Conservation (phyloP, 2,797 vertebrate genomes). For the Pipistrellus pipistrellus region DNA sequence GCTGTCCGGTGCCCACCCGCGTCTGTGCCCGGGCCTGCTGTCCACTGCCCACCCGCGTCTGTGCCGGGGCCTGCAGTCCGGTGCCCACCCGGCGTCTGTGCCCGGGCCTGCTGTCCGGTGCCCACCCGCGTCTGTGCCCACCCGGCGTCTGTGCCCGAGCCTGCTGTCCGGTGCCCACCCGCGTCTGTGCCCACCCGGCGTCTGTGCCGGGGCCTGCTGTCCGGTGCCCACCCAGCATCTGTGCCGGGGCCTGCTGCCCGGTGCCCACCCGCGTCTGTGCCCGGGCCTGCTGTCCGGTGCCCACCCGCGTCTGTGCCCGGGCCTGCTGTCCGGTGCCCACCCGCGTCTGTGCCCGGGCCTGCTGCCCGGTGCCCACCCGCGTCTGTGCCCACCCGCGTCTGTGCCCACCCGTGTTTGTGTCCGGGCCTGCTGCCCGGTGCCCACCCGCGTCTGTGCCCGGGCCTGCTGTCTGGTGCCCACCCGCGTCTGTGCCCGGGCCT, state of each 20-base stretch:
- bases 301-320: no score
- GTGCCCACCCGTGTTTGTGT: neutral
- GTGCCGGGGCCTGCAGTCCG: no score
- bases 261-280: no score
- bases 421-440: accelerated
- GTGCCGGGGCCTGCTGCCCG: no score
- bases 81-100: no score
- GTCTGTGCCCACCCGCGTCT: neutral
- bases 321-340: no score
- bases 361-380: neutral
- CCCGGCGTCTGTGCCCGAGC: no score
- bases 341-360: no score
- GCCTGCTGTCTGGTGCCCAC: neutral
- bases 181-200: no score
- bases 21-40: neutral
- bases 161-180: neutral
- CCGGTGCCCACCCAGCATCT: accelerated
- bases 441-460: neutral
- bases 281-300: accelerated
- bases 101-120: accelerated
- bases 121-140: neutral
- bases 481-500: no score
- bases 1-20: no score
- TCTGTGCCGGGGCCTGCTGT: neutral
- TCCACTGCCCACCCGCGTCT: accelerated